These are phyloP conservation scores for Stylophora pistillata DNA, from an alignment of 64 coral and sea anemone genomes.

Conservation along the genomic window DNA sequence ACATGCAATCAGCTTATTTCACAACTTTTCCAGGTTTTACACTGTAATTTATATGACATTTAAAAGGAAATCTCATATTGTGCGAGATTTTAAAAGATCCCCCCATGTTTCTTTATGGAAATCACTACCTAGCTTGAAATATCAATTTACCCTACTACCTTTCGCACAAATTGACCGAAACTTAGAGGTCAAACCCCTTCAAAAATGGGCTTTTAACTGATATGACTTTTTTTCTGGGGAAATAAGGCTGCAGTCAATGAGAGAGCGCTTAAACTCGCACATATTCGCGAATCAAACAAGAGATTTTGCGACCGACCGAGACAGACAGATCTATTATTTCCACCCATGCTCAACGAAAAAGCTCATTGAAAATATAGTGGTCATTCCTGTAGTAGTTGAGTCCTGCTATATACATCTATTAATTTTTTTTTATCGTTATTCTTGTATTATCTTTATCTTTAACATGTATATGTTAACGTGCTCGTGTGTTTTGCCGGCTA, in stretches of 20 bases:
- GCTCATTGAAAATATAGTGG: not conserved
- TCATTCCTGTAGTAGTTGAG: not conserved
- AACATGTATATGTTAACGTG: no score
- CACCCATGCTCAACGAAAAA: not conserved
- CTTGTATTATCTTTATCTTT: no score
- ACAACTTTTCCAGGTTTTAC: no score
- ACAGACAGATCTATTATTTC: not conserved
- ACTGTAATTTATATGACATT: no score
- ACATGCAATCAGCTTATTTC: no score
- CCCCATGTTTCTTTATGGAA: not conserved
- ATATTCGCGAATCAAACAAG: no score
- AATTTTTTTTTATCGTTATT: not conserved
- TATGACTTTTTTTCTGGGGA: no score
- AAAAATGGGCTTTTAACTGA: no score
- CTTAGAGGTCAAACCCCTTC: no score
- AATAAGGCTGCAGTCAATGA: no score
- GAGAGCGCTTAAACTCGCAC: no score
- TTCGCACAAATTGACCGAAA: not conserved
- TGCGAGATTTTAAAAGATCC: not conserved
- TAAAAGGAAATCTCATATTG: not conserved
- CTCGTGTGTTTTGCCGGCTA: no score
- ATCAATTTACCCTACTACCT: slow-evolving; percentile 12
- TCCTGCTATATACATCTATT: not conserved
- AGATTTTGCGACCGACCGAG: not conserved
- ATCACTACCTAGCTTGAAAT: not conserved